Base-by-base conservation (phyloP, 2,113 vertebrate species). In the Todiramphus saurophagus region DNA sequence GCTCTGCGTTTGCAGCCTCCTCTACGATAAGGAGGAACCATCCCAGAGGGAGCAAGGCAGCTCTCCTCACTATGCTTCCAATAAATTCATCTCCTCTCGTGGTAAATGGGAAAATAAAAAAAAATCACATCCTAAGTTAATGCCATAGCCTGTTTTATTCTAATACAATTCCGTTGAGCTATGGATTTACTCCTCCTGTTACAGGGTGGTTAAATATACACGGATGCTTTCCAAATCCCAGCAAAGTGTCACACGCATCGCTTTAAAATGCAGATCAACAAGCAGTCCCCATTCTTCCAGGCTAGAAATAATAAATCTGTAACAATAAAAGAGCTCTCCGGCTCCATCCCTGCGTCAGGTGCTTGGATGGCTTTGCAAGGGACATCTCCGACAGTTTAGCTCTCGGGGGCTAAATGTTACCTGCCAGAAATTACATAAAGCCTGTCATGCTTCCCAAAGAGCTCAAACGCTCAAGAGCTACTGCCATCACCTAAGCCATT, bases 1-100 rank as follows among this genome's bases (percentile, higher is more conserved):
- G 23, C 15, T 44, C 46, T 14, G 41, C 12, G 5, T 16, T 2
- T 35, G 59, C 5, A 74, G 31, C 11, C 73, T 53, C 41, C 74
- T 48, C 33, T 7, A 19, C 15, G 82, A 48, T 0, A 16, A 1
- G 11, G 0, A 15, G 41, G 43, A n/a, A 25, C 66, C 15, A 28
- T 4, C 13, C 23, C 9, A 10, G 28, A 20, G 33, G 1, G 15
- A 44, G 50, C 25, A 8, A 41, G 35, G 62, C 48, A 39, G 63
- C 33, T 39, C 10, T 11, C 46, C 35, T 10, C 50, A 1, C n/a
- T 23, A 6, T 0, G 12, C 77, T 83, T 13, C 19, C n/a, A 59
- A 43, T 13, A 62, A 69, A 81, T 13, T 10, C 50, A 35, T 3
- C 91, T 72, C 75, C 88, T 33, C 8, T 18, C 8, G 37, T 43